Evolutionary conservation across 2,113 vertebrate species (phyloP).

Genomic region (Vulpes ferrilata): DNA sequence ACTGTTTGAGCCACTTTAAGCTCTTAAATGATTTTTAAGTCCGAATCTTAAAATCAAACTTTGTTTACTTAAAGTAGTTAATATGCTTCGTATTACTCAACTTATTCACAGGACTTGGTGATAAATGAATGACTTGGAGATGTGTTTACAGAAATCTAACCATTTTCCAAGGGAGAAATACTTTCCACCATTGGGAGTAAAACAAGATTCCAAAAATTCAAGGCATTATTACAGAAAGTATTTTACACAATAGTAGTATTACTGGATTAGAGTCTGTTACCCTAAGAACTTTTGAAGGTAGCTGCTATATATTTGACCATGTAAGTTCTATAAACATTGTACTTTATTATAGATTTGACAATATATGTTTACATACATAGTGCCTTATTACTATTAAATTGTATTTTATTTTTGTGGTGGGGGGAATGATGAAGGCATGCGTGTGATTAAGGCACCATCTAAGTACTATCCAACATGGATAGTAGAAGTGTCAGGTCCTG

Average conservation of each 20-base stretch:
- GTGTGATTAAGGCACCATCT: not conserved
- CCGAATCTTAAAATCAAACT: not conserved
- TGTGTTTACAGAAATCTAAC: constrained; percentile 40
- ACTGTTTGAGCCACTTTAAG: not conserved
- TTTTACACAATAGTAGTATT: not conserved
- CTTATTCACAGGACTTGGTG: not conserved
- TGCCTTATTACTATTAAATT: not conserved
- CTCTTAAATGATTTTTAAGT: not conserved
- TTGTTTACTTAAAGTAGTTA: not conserved
- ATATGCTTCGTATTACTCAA: not conserved
- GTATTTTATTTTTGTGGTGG: not conserved
- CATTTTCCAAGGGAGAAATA: constrained; percentile 31
- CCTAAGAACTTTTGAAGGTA: not conserved
- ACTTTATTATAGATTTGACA: not conserved
- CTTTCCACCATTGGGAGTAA: not conserved
- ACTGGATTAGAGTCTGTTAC: not conserved
- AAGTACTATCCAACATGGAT: not conserved
- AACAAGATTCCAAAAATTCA: not conserved
- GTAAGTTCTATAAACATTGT: not conserved
- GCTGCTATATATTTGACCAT: not conserved
- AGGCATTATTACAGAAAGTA: not conserved
- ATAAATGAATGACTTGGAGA: constrained; percentile 8
- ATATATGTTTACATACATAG: not conserved
- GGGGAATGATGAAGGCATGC: not conserved
- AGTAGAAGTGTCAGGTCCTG: not conserved